phyloP scores from a whole-genome alignment of 2,113 vertebrate genomes.

The Centropus bengalensis region DNA sequence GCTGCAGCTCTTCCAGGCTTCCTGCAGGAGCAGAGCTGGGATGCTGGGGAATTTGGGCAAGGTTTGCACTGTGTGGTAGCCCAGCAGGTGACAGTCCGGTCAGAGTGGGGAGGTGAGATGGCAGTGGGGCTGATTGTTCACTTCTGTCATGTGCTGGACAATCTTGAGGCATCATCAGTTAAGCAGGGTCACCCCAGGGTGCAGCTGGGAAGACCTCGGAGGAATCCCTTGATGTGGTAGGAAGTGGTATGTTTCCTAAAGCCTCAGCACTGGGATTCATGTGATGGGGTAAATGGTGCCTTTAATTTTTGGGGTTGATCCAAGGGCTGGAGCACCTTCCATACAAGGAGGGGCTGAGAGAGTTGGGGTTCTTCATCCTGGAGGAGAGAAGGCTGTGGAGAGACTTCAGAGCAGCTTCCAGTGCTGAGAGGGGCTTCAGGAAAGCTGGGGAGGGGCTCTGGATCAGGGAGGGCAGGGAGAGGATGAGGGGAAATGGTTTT shows the following conservation, averaged over 20 bases:
- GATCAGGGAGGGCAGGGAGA: too few species aligned
- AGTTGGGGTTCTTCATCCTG: too few species aligned
- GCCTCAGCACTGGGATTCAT: rapidly evolving
- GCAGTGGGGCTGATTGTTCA: rapidly evolving
- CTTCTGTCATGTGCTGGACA: background rate
- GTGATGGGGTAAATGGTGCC: background rate
- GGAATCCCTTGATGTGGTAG: background rate
- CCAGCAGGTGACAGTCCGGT: rapidly evolving
- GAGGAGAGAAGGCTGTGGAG: too few species aligned
- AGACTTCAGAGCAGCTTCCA: too few species aligned
- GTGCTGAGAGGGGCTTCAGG: too few species aligned
- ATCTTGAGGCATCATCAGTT: rapidly evolving
- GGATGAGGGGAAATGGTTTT: too few species aligned
- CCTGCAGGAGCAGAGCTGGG: background rate
- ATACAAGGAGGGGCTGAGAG: too few species aligned
- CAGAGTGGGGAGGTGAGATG: rapidly evolving
- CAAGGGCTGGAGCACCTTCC: too few species aligned
- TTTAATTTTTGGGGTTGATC: background rate
- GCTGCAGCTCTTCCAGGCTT: background rate
- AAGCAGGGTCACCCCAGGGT: background rate
- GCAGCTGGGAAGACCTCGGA: rapidly evolving
- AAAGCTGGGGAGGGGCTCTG: too few species aligned
- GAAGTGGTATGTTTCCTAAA: background rate
- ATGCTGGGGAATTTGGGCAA: rapidly evolving
- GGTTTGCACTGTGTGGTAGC: background rate